Percentiles rank a stretch among this genome's conserved stretches.
phyloP scores from a whole-genome alignment of 2,888 invertebrate genomes.

The Spodoptera exigua region DNA sequence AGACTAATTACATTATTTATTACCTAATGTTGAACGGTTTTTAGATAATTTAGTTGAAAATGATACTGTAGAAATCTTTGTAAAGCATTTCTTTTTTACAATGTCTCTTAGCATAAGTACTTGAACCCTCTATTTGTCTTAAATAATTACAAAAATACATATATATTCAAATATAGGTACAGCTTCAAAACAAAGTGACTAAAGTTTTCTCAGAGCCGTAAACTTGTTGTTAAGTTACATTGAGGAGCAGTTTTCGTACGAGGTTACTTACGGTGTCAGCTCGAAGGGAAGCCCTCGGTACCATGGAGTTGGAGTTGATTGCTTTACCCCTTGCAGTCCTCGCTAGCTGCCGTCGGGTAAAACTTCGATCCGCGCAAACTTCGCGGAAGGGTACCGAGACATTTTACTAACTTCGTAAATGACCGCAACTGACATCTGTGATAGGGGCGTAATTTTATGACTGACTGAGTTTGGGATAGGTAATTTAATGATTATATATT shows the following conservation, averaged over 20 bases:
- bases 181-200: background rate
- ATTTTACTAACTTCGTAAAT: constrained; percentile 42
- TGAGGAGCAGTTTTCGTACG: no score
- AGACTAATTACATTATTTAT: constrained; percentile 7
- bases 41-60: no score
- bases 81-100: no score
- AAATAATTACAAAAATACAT: no score
- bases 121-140: no score
- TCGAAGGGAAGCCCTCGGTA: no score
- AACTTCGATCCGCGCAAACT: constrained; percentile 50
- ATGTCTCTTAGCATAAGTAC: no score
- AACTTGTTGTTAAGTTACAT: no score
- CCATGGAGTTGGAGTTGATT: constrained; percentile 28
- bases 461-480: constrained; percentile 6
- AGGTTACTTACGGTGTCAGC: no score
- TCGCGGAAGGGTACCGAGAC: constrained; percentile 34
- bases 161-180: no score
- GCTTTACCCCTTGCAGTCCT: constrained; percentile 9
- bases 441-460: constrained; percentile 42
- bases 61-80: no score
- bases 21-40: background rate
- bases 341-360: constrained; percentile 20
- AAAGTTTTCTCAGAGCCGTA: background rate
- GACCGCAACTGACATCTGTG: constrained; percentile 26
- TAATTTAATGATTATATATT: background rate